These are phyloP conservation scores for Nannospalax galili DNA, from an alignment of 2,113 vertebrate genomes.

Conservation along the genomic window DNA sequence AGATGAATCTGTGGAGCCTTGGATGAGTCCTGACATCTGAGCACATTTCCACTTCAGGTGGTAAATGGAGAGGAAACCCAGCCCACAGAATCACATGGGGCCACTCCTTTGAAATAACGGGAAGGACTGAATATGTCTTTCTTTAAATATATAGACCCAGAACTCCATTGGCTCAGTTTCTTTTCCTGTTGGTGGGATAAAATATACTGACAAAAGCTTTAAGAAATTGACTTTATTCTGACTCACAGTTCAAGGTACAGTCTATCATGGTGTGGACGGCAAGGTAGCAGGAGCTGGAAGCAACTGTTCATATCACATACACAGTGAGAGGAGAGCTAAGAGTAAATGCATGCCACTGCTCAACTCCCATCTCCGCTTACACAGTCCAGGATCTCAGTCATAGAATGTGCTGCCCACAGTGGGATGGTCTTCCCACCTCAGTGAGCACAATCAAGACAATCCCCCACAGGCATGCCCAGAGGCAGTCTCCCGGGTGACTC, in stretches of 20 bases:
- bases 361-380: not conserved
- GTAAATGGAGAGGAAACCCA: constrained; percentile 79
- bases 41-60: constrained; percentile 73
- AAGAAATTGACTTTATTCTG: too few relatives aligned
- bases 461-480: not conserved
- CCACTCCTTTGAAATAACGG: constrained; percentile 79
- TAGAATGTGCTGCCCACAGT: not conserved
- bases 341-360: not conserved
- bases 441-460: not conserved
- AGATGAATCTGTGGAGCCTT: constrained; percentile 81
- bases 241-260: not conserved
- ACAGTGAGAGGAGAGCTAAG: not conserved
- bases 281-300: not conserved
- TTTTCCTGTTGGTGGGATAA: not conserved
- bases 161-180: not conserved
- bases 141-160: constrained; percentile 61
- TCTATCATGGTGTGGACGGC: not conserved
- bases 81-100: constrained; percentile 75
- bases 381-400: too few relatives aligned
- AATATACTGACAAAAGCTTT: not conserved
- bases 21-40: constrained; percentile 84
- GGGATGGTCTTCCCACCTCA: not conserved
- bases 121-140: constrained; percentile 70
- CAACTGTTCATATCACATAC: not conserved
- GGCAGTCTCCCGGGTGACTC: not conserved